Conservation (phyloP, 2,113 vertebrate species). For the Mus pahari region DNA sequence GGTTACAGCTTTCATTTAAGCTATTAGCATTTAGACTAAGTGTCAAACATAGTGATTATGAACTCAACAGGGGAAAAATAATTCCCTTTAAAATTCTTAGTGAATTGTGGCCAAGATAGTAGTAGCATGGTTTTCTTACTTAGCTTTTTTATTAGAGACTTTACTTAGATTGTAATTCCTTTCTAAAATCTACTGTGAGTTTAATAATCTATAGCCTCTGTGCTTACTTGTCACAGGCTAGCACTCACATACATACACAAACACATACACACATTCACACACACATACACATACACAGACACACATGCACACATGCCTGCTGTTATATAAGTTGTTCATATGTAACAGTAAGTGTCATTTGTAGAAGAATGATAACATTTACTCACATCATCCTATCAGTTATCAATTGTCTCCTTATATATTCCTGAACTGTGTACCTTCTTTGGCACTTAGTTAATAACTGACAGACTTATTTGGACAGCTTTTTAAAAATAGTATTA, state of each 20-base stretch:
- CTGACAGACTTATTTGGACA: not conserved
- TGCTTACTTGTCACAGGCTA: not conserved
- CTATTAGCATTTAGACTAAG: not conserved
- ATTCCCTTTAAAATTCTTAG: not conserved
- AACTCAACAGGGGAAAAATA: not conserved
- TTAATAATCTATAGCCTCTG: not conserved
- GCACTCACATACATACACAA: not conserved
- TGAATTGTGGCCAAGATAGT: not conserved
- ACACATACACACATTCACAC: too few species aligned
- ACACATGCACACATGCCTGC: not conserved
- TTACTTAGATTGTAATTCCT: not conserved
- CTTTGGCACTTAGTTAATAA: not conserved
- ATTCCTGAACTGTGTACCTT: not conserved
- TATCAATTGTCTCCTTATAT: not conserved
- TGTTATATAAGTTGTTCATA: not conserved
- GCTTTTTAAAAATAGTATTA: not conserved
- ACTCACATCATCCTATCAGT: not conserved
- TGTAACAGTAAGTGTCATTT: not conserved
- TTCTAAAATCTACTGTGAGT: fast-evolving
- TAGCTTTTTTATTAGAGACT: not conserved
- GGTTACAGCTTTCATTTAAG: not conserved
- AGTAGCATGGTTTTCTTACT: not conserved
- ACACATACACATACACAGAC: not conserved
- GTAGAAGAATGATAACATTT: not conserved
- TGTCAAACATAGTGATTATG: not conserved